Conservation (phyloP, 2,888 invertebrate species). For the Brassicogethes aeneus region DNA sequence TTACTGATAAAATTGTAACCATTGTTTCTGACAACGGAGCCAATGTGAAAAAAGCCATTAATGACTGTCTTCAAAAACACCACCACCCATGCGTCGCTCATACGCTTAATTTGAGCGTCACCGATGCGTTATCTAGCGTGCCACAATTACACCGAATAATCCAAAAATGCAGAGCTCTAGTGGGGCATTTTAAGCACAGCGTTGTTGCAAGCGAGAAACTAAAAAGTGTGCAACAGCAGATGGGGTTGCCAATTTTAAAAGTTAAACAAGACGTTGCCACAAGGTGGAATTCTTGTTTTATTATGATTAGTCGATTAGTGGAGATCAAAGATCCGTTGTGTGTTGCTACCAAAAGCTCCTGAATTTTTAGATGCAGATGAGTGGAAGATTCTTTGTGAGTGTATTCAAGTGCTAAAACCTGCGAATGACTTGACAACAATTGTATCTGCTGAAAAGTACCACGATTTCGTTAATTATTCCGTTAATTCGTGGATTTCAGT, state of each 20-base stretch:
- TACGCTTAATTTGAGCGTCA: conserved; percentile 19
- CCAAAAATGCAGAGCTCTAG: conserved; percentile 17
- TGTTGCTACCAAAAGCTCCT: conserved; percentile 10
- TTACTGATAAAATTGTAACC: conserved; percentile 21
- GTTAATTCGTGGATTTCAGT: too few relatives aligned
- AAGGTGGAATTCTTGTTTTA: conserved; percentile 19
- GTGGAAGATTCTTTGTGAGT: conserved; percentile 6
- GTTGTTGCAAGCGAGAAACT: conserved; percentile 19
- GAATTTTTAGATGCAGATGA: conserved; percentile 9
- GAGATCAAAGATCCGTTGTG: conserved; percentile 9
- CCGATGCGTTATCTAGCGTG: conserved; percentile 4
- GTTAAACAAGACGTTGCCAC: conserved; percentile 23
- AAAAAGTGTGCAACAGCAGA: conserved; percentile 17
- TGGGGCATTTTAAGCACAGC: conserved; percentile 23
- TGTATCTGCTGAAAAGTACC: too few relatives aligned
- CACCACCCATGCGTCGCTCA: conserved; percentile 25
- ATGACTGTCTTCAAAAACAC: conserved; percentile 18
- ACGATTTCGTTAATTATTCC: too few relatives aligned
- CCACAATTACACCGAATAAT: conserved; percentile 9
- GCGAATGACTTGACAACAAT: too few relatives aligned
- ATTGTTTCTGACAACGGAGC: conserved; percentile 24
- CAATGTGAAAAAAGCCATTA: conserved; percentile 23
- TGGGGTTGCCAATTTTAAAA: conserved; percentile 17
- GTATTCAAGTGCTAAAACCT: background rate
- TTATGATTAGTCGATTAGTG: conserved; percentile 13